phyloP scores from a whole-genome alignment of 2,113 vertebrate genomes.

The Oreotrochilus melanogaster region DNA sequence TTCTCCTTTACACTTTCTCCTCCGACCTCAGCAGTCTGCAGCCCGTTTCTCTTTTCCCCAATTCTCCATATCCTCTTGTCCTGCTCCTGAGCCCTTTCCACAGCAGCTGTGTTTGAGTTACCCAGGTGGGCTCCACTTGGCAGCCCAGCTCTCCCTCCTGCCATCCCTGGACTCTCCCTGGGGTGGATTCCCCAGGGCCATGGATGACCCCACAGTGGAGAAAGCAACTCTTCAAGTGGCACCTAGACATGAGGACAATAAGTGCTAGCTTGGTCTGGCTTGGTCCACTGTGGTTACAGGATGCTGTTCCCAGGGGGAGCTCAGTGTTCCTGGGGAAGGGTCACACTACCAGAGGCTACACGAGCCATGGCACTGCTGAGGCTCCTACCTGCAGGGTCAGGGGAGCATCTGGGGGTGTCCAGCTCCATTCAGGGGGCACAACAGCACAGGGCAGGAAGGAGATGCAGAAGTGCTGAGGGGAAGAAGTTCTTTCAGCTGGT shows the following conservation, averaged over 20 bases:
- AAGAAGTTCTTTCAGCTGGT: neutral
- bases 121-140: neutral
- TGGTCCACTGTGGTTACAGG: neutral
- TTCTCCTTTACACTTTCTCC: neutral
- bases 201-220: neutral
- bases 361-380: neutral
- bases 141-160: neutral
- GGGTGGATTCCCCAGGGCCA: neutral
- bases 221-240: neutral
- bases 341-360: neutral
- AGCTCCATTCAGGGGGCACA: neutral
- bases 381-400: neutral
- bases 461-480: neutral
- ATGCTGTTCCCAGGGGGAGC: neutral
- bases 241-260: neutral
- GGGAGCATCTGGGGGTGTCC: no score
- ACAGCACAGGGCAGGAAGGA: neutral
- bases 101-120: neutral
- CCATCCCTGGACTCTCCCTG: neutral
- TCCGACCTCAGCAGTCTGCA: neutral
- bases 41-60: neutral
- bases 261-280: neutral
- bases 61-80: neutral
- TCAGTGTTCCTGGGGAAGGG: neutral
- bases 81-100: neutral